phyloP scores from a whole-genome alignment of 2,888 invertebrate genomes.

The Ochropleura leucogaster region DNA sequence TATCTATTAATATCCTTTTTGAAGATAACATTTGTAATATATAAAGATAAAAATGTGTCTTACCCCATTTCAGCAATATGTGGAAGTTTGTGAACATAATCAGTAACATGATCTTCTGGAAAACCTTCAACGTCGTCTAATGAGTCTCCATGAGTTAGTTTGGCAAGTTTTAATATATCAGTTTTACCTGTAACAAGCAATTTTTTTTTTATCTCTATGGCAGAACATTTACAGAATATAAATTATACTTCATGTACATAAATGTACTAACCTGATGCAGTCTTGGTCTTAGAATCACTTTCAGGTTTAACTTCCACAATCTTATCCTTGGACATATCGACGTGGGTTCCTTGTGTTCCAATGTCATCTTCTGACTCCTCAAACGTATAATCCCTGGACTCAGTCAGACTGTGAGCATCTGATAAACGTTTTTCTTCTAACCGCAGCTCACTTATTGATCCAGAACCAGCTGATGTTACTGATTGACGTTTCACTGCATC shows the following conservation, averaged over 20 bases:
- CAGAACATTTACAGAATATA: neutral
- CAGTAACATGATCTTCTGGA: constrained; percentile 87
- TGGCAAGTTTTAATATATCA: constrained; percentile 78
- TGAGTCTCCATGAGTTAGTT: constrained; percentile 87
- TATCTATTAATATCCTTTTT: neutral
- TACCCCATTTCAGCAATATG: constrained; percentile 88
- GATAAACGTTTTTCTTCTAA: constrained; percentile 87
- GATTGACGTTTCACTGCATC: constrained; percentile 84
- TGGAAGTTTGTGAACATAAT: constrained; percentile 86
- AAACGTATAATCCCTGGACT: constrained; percentile 89
- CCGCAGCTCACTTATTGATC: constrained; percentile 84
- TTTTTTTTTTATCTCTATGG: neutral
- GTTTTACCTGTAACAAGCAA: constrained; percentile 73
- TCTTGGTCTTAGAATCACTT: constrained; percentile 74
- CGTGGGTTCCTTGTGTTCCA: constrained; percentile 85
- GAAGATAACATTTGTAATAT: neutral
- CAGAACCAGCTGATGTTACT: constrained; percentile 87
- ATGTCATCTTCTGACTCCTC: constrained; percentile 90
- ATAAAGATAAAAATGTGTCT: constrained; percentile 26
- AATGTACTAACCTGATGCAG: constrained; percentile 67
- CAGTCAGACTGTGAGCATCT: constrained; percentile 88
- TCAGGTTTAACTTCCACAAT: constrained; percentile 76
- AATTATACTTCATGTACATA: neutral
- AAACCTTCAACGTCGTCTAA: constrained; percentile 90
- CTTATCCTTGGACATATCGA: constrained; percentile 80